Percentiles rank a stretch among this genome's conserved stretches.
Evolutionary conservation across 2,113 vertebrate genomes (phyloP).

Genomic region (Sisor rabdophorus): DNA sequence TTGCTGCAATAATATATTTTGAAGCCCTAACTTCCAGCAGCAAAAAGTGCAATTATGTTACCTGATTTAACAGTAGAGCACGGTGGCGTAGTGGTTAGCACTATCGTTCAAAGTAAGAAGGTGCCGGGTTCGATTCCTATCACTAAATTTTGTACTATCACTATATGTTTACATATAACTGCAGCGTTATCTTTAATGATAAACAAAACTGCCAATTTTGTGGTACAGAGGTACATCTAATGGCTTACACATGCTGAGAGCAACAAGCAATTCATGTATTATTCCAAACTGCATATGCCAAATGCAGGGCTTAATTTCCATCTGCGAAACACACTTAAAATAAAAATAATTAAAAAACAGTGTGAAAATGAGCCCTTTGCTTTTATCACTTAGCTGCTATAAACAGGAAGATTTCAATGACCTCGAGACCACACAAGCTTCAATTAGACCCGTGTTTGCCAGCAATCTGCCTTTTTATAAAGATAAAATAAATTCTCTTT

Average conservation of each 20-base stretch:
- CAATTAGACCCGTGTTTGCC: conserved; percentile 13
- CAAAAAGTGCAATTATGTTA: too few species aligned
- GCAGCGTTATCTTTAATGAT: conserved; percentile 21
- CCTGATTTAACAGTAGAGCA: too few species aligned
- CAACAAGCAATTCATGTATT: conserved; percentile 23
- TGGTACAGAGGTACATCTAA: conserved; percentile 3
- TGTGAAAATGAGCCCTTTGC: conserved; percentile 30
- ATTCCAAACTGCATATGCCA: conserved; percentile 12
- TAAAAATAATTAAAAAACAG: conserved; percentile 41
- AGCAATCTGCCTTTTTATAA: conserved; percentile 2
- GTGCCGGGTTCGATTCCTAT: too few species aligned
- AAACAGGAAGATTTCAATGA: conserved; percentile 35
- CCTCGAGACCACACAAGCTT: conserved; percentile 44
- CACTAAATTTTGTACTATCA: too few species aligned
- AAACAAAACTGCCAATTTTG: conserved; percentile 16
- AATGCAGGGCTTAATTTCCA: conserved; percentile 21
- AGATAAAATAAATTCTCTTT: background rate
- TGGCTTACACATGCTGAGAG: conserved; percentile 33
- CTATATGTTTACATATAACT: background rate
- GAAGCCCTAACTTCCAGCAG: too few species aligned
- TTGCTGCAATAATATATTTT: too few species aligned
- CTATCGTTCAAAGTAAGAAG: too few species aligned
- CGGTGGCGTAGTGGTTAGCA: too few species aligned
- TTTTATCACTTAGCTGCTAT: conserved; percentile 36
- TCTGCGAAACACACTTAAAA: conserved; percentile 41